Conservation (phyloP, 2,797 vertebrate species). For the Acomys russatus region DNA sequence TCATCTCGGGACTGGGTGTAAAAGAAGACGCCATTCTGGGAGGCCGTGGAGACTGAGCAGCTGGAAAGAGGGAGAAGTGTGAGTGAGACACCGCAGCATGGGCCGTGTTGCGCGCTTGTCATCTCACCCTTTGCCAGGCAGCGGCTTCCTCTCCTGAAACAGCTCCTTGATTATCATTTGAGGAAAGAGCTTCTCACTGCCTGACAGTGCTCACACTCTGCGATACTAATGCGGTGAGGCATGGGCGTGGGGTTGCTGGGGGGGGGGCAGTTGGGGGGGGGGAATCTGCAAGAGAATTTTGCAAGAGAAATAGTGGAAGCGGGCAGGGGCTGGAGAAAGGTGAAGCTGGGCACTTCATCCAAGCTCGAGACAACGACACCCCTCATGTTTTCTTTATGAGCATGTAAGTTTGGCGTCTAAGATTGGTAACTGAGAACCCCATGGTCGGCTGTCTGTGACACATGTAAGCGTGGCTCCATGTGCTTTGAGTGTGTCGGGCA, state of each 20-base stretch:
- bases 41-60: neutral
- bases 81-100: accelerated
- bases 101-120: neutral
- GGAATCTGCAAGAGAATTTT: neutral
- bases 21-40: neutral
- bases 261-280: neutral
- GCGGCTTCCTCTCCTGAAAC: neutral
- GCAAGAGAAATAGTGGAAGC: neutral
- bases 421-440: neutral
- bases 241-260: accelerated
- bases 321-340: neutral
- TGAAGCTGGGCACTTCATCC: neutral
- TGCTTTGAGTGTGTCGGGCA: neutral
- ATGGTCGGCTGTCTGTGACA: neutral
- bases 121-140: neutral
- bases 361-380: neutral
- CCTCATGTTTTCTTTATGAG: neutral
- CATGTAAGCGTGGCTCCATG: neutral
- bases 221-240: neutral
- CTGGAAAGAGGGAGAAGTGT: neutral
- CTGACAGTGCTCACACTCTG: neutral
- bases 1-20: neutral
- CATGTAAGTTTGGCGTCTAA: neutral
- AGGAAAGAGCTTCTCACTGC: neutral
- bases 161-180: neutral